These are phyloP conservation scores for Seira ritae DNA, from an alignment of 2,888 invertebrate species.

Conservation along the genomic window DNA sequence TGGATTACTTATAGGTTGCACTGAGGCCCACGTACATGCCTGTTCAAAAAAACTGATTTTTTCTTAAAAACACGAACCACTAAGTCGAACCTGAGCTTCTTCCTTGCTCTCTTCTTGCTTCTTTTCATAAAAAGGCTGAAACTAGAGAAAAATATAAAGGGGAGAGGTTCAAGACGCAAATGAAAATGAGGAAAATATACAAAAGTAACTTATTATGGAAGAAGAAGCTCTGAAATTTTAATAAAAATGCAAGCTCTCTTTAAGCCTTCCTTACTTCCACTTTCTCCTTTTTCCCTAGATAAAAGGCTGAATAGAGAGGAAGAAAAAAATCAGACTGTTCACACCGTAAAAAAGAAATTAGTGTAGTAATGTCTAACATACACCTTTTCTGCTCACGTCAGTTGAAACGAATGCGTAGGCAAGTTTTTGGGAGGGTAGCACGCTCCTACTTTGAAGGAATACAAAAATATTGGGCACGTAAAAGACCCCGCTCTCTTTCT, in stretches of 20 bases:
- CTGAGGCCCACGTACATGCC: too few relatives aligned
- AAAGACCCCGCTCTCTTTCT: background rate
- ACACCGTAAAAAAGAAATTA: background rate
- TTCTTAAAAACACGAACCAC: conserved; percentile 52
- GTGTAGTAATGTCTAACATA: background rate
- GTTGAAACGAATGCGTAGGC: background rate
- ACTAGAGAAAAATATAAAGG: background rate
- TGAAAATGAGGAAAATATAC: conserved; percentile 19
- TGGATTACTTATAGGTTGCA: too few relatives aligned
- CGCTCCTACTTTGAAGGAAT: conserved; percentile 12
- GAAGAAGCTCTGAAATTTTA: conserved; percentile 49
- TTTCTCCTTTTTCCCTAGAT: background rate
- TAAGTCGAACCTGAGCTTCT: conserved; percentile 53
- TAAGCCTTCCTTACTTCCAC: conserved; percentile 3
- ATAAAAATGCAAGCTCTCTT: conserved; percentile 33
- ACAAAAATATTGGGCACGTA: background rate
- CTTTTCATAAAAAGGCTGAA: background rate
- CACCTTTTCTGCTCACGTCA: background rate
- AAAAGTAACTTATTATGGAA: conserved; percentile 22
- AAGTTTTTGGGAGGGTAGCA: background rate
- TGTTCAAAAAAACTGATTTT: conserved; percentile 30
- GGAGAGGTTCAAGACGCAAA: conserved; percentile 25
- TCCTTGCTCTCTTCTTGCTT: conserved; percentile 29
- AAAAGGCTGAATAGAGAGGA: background rate
- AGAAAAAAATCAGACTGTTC: background rate